phyloP scores from a whole-genome alignment of 1,140 invertebrate species.

The Rhopalosiphum maidis region DNA sequence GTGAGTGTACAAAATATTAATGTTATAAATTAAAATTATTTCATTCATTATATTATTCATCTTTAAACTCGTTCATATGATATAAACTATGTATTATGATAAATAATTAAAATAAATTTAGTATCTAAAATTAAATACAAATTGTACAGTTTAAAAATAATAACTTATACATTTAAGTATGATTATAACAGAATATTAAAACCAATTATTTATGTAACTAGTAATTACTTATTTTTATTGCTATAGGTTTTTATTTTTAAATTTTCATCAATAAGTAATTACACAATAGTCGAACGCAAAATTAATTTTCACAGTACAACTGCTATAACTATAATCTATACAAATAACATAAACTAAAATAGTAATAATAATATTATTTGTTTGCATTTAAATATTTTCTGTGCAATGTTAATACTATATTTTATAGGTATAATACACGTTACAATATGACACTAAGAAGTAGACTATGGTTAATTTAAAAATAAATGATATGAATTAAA shows the following conservation, averaged over 20 bases:
- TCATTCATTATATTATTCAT: background rate
- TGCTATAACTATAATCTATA: background rate
- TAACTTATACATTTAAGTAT: too few species aligned
- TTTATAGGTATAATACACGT: too few species aligned
- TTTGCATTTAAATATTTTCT: background rate
- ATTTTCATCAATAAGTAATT: background rate
- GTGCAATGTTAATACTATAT: background rate
- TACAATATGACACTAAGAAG: background rate
- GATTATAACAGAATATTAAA: background rate
- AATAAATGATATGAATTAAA: background rate
- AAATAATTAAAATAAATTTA: background rate
- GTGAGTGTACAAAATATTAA: too few species aligned
- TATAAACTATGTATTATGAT: background rate
- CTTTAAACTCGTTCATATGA: background rate
- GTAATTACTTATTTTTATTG: background rate
- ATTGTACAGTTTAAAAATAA: too few species aligned
- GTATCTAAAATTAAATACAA: background rate
- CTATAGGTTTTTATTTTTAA: background rate
- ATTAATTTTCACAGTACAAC: background rate
- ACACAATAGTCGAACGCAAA: background rate
- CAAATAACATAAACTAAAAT: background rate
- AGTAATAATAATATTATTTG: background rate
- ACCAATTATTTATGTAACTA: background rate
- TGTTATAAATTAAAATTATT: background rate
- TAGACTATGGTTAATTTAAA: background rate